A percentile compares a stretch with the other conserved stretches of the same genome.
Conservation (phyloP, 2,113 vertebrate species). For the Chaetodon trifascialis region DNA sequence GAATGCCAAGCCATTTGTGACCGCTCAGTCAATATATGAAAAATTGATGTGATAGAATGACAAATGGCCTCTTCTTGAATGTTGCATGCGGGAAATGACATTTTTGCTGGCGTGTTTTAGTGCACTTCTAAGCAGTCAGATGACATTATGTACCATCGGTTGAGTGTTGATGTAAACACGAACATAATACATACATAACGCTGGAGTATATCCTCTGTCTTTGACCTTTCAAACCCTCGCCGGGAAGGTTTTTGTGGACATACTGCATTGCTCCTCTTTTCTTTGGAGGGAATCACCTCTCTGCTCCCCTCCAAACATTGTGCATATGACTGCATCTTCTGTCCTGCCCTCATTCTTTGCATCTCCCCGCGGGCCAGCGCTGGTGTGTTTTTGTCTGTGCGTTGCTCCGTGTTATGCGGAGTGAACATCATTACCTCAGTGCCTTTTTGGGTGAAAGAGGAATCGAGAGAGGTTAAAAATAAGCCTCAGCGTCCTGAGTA, state of each 20-base stretch:
- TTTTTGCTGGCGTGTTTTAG: slow-evolving; percentile 53
- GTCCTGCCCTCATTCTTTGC: background rate
- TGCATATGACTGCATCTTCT: background rate
- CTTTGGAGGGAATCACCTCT: background rate
- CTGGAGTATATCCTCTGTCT: background rate
- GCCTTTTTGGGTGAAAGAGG: slow-evolving; percentile 22
- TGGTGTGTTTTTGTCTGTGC: slow-evolving; percentile 20
- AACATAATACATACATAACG: background rate
- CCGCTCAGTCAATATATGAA: slow-evolving; percentile 57
- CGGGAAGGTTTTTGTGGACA: background rate
- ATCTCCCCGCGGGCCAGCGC: slow-evolving; percentile 5
- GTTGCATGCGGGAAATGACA: slow-evolving; percentile 69
- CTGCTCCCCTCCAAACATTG: background rate
- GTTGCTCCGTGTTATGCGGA: background rate
- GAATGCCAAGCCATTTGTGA: slow-evolving; percentile 48
- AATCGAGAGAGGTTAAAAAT: slow-evolving; percentile 11
- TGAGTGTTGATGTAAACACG: slow-evolving; percentile 33
- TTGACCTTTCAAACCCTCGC: background rate
- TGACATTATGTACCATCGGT: slow-evolving; percentile 34
- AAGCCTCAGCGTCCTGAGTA: background rate
- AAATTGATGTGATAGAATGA: slow-evolving; percentile 68
- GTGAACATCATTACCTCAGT: slow-evolving; percentile 14
- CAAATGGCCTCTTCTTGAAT: slow-evolving; percentile 67
- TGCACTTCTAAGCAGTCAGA: slow-evolving; percentile 54
- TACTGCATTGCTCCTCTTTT: background rate